Conservation (phyloP, 2,113 vertebrate genomes). For the Dromiciops gliroides region DNA sequence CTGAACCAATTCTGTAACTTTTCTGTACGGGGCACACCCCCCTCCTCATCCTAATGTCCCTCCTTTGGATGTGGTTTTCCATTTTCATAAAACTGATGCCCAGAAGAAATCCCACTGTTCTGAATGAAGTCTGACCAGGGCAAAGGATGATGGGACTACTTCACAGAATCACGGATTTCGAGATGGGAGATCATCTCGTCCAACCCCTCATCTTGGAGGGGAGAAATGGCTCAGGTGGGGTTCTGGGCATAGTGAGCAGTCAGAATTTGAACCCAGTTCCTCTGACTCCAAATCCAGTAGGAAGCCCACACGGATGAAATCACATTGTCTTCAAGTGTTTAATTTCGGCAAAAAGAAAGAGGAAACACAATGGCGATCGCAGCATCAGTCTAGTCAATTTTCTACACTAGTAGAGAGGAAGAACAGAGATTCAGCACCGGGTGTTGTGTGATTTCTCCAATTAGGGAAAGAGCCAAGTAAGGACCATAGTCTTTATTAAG, state of each 20-base stretch:
- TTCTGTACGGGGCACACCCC: too few species aligned
- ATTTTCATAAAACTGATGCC: background rate
- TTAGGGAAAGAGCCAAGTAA: background rate
- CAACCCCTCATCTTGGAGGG: background rate
- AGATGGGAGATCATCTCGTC: background rate
- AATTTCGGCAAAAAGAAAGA: background rate
- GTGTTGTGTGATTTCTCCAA: background rate
- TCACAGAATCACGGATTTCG: background rate
- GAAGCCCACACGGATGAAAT: background rate
- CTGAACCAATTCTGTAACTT: background rate
- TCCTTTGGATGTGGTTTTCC: background rate
- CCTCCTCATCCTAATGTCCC: background rate
- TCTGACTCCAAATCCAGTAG: background rate
- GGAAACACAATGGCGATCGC: background rate
- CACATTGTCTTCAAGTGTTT: background rate
- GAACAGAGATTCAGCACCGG: background rate
- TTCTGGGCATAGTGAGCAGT: background rate
- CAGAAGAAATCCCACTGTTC: background rate
- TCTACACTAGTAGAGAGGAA: background rate
- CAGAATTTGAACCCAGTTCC: background rate
- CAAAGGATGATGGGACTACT: background rate
- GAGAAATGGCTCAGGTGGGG: background rate
- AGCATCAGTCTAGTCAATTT: background rate
- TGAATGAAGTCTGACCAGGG: background rate
- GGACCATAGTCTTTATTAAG: background rate